Base-by-base conservation (phyloP, 92 coral and sea anemone genomes). In the Phenganax marumi region DNA sequence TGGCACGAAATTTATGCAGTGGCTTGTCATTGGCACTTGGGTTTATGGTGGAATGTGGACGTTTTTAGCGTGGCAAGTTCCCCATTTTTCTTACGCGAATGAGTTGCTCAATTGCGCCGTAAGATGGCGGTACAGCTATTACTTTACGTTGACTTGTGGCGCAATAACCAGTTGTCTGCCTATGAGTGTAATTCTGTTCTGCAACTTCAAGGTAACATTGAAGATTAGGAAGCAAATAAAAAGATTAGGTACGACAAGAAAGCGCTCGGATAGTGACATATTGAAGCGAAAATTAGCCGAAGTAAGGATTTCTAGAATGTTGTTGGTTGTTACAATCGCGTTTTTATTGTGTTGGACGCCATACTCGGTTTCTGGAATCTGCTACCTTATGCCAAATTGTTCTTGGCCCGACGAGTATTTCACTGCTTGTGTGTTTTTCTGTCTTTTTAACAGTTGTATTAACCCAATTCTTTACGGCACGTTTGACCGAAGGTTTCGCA, bases 121-220 rank as follows among this genome's bases (percentile, higher is more conserved):
- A 3, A 46, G 64, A 47, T 77, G 81, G 81, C 22, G 55, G 16
- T 18, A 56, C 17, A 60, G 58, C 16, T 26, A 57, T 8, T 11
- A 11, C 23, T 77, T 77, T 18, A 77, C 81, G 8, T 17, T 77
- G 49, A 62, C 39, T 11, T 77, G 81, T 77, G 81, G 81, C 12
- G 10, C 56, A 26, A 56, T 77, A 10, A 77, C 81, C 18, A 77
- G 81, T n/a, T 77, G 81, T 12, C 13, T 77, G 49, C 81, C 81
- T 16, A 77, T 77, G 4, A 0, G 49, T 13, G 70, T 77, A 1
- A 77, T 57, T 57, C 39, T 57, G 23, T 77, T 77, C 43, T 77
- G 81, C 70, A 77, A 77, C 33, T 56, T 77, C 25, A 77, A 77
- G 56, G 81, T 77, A 23, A 43, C 64, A 14, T 18, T 77, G 12